Conservation (phyloP, 1,140 invertebrate species). For the Polypedilum pembai region DNA sequence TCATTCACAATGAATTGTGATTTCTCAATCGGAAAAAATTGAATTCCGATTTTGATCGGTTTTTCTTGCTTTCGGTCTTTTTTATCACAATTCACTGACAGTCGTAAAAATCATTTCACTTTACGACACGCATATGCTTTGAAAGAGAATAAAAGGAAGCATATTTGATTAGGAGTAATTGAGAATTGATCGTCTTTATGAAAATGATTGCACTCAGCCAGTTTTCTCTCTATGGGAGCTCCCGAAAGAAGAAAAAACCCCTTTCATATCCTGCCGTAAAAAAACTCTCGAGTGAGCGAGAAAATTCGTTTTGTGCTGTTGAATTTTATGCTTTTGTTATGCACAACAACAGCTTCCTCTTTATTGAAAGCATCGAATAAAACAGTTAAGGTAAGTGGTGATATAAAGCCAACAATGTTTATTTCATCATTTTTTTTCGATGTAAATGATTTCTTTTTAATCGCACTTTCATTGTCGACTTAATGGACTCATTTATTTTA, state of each 20-base stretch:
- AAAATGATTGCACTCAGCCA: neutral
- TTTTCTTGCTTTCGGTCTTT: neutral
- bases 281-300: too few species aligned
- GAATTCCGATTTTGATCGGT: neutral
- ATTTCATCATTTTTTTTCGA: neutral
- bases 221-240: too few species aligned
- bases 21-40: neutral
- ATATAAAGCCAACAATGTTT: neutral
- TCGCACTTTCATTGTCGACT: neutral
- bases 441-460: conserved; percentile 19
- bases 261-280: too few species aligned
- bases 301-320: too few species aligned
- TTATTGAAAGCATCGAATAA: too few species aligned
- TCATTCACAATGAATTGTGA: neutral
- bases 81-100: neutral
- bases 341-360: too few species aligned
- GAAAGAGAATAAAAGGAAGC: neutral
- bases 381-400: neutral
- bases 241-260: too few species aligned
- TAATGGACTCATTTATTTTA: conserved; percentile 14
- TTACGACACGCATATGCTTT: neutral
- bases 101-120: neutral
- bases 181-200: conserved; percentile 6
- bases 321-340: too few species aligned
- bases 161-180: neutral